Conservation (phyloP, 1,140 invertebrate species). For the Drosophila grimshawi region DNA sequence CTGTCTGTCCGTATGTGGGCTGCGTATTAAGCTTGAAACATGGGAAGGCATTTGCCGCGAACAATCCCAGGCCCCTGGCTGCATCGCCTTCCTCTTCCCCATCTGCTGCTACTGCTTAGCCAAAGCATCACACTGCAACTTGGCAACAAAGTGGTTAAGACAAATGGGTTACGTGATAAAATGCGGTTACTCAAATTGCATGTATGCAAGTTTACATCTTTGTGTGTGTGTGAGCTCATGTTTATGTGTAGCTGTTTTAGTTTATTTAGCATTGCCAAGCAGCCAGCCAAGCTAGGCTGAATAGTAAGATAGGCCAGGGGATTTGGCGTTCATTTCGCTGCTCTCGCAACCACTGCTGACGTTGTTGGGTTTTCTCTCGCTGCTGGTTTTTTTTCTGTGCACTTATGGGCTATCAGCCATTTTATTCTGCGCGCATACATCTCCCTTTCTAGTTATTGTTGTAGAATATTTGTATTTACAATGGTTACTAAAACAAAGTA, state of each 20-base stretch:
- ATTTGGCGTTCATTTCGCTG: constrained; percentile 61
- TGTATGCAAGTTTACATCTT: constrained; percentile 78
- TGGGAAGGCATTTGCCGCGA: constrained; percentile 76
- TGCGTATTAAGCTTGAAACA: constrained; percentile 82
- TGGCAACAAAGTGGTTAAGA: constrained; percentile 84
- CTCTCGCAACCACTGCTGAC: constrained; percentile 11
- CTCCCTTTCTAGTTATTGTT: constrained; percentile 60
- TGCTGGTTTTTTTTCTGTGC: constrained; percentile 54
- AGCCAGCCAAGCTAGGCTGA: constrained; percentile 25
- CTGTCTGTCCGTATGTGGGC: constrained; percentile 30
- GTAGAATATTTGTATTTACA: constrained; percentile 21
- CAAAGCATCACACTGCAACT: constrained; percentile 79
- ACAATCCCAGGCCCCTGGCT: constrained; percentile 10
- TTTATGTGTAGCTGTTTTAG: constrained; percentile 50
- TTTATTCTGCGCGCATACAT: constrained; percentile 57
- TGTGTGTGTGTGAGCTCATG: constrained; percentile 13
- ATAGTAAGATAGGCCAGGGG: constrained; percentile 62
- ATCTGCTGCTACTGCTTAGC: constrained; percentile 72
- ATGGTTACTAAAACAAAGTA: constrained; percentile 2
- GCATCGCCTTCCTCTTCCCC: constrained; percentile 32
- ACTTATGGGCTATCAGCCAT: constrained; percentile 79
- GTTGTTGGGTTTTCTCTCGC: constrained; percentile 37
- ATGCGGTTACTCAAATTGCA: constrained; percentile 84
- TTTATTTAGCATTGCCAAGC: constrained; percentile 74
- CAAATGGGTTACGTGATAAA: constrained; percentile 84